A percentile compares a stretch with the other conserved stretches of the same genome.
These are phyloP conservation scores for Eidolon helvum DNA, from an alignment of 2,113 vertebrate species.

Conservation along the genomic window DNA sequence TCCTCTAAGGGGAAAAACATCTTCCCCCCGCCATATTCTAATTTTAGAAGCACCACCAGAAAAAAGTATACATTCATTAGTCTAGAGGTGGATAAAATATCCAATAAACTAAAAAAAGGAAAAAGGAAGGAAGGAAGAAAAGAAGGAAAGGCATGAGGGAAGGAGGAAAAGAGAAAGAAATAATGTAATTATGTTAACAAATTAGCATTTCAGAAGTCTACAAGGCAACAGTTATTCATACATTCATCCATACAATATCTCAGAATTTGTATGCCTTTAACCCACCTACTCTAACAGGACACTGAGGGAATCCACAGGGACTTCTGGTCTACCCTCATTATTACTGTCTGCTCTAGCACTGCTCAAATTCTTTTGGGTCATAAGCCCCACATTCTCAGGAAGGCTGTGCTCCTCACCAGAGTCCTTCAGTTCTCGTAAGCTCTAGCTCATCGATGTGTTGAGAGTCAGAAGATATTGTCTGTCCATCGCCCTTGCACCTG, in stretches of 20 bases:
- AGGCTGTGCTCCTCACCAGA: neutral
- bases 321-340: neutral
- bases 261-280: neutral
- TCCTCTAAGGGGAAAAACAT: neutral
- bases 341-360: neutral
- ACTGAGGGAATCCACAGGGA: neutral
- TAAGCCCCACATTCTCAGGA: neutral
- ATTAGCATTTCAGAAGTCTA: neutral
- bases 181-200: neutral
- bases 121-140: neutral
- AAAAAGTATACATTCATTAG: neutral
- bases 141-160: no score
- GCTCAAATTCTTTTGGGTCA: neutral
- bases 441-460: neutral
- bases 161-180: neutral
- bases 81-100: neutral
- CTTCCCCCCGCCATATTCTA: neutral
- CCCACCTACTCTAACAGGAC: neutral
- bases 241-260: neutral
- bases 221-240: neutral
- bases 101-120: neutral
- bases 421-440: slow-evolving; percentile 29
- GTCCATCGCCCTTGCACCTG: slow-evolving; percentile 75
- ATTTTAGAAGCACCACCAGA: neutral
- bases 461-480: slow-evolving; percentile 50